phyloP scores from a whole-genome alignment of 2,113 vertebrate species.

The Dasyornis broadbenti region DNA sequence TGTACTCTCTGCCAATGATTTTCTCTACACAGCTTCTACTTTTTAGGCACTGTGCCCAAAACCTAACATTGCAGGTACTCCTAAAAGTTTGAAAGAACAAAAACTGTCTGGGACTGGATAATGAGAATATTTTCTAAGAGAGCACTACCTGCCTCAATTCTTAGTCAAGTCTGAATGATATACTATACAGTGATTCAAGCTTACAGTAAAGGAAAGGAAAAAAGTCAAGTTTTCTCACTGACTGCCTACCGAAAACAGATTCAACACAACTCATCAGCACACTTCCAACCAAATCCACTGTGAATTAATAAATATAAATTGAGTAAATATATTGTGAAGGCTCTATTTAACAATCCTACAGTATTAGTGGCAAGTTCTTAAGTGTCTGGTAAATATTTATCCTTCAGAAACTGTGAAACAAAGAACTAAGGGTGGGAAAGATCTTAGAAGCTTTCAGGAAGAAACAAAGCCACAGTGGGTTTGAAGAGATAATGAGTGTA shows the following conservation, averaged over 20 bases:
- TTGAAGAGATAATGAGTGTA: background rate
- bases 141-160: background rate
- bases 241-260: background rate
- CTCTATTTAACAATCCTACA: background rate
- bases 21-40: background rate
- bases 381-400: background rate
- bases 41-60: background rate
- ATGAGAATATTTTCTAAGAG: background rate
- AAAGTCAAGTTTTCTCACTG: background rate
- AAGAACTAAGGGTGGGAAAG: background rate
- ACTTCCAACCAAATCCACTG: background rate
- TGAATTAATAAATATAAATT: background rate
- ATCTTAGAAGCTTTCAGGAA: background rate
- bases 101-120: background rate
- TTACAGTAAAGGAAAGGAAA: background rate
- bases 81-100: background rate
- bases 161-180: background rate
- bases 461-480: background rate
- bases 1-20: background rate
- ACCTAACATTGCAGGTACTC: background rate
- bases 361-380: background rate
- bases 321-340: background rate
- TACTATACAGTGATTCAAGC: background rate
- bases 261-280: background rate
- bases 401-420: background rate